A percentile compares a stretch with the other conserved stretches of the same genome.
Evolutionary conservation across 2,113 vertebrate species (phyloP).

Genomic region (Coreoperca whiteheadi): DNA sequence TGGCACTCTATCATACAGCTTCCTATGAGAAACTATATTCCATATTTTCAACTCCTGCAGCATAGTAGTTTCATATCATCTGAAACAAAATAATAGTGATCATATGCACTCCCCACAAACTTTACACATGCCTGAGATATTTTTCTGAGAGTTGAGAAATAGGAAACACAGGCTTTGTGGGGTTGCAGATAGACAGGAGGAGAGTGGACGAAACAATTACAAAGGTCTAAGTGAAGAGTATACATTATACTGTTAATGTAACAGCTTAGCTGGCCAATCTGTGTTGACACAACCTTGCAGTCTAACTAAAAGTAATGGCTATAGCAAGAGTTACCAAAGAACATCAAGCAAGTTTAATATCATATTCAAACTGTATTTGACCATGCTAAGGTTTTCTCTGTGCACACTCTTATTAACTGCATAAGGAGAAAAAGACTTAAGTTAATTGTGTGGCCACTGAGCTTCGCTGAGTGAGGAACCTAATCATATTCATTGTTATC

Average conservation of each 20-base stretch:
- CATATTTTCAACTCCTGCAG: neutral
- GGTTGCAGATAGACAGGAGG: neutral
- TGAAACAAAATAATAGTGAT: neutral
- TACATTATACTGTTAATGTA: neutral
- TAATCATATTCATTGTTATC: conserved; percentile 55
- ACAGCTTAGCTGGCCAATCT: neutral
- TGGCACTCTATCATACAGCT: neutral
- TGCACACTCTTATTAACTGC: conserved; percentile 41
- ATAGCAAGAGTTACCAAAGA: neutral
- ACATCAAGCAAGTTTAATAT: conserved; percentile 5
- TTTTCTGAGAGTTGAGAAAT: neutral
- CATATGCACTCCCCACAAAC: neutral
- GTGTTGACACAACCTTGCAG: neutral
- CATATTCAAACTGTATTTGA: conserved; percentile 12
- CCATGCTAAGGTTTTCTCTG: conserved; percentile 3
- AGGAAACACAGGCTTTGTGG: neutral
- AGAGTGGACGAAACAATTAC: neutral
- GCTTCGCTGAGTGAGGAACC: conserved; percentile 13
- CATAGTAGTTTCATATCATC: neutral
- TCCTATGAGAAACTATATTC: neutral
- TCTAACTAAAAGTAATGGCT: neutral
- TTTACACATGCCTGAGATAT: neutral
- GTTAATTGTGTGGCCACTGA: conserved; percentile 53
- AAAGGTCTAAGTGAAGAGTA: neutral
- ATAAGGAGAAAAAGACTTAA: conserved; percentile 3